These are phyloP conservation scores for Papilio polytes DNA, from an alignment of 1,140 invertebrate genomes.

Conservation along the genomic window DNA sequence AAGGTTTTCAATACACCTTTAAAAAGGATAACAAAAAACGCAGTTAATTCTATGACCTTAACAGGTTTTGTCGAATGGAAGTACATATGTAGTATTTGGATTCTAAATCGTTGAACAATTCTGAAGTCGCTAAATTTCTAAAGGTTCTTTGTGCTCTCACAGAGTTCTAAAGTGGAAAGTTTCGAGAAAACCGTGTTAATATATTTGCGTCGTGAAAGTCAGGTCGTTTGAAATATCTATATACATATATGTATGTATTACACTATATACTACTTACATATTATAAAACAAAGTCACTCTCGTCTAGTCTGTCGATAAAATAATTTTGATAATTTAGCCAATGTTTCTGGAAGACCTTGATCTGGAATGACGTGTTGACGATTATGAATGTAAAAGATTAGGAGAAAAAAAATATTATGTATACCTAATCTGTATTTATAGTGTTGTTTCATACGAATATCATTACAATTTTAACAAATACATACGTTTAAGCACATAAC, in stretches of 20 bases:
- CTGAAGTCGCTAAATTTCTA: slow-evolving; percentile 11
- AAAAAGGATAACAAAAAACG: slow-evolving; percentile 5
- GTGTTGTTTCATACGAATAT: no score
- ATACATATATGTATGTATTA: not conserved
- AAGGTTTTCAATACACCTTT: not conserved
- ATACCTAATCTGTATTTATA: no score
- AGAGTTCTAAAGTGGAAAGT: slow-evolving; percentile 30
- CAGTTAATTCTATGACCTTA: slow-evolving; percentile 25
- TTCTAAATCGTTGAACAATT: not conserved
- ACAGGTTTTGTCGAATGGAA: slow-evolving; percentile 7
- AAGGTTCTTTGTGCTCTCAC: slow-evolving; percentile 21
- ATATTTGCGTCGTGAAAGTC: not conserved
- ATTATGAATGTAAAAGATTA: not conserved
- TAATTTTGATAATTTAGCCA: no score
- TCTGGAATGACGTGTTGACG: not conserved
- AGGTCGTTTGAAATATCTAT: not conserved
- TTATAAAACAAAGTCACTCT: not conserved
- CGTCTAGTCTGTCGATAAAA: not conserved
- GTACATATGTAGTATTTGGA: not conserved
- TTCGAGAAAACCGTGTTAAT: slow-evolving; percentile 7
- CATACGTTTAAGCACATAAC: not conserved
- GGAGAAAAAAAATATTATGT: no score
- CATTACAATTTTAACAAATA: no score
- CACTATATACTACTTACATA: not conserved
- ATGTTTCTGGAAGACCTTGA: not conserved